Percentiles rank a stretch among this genome's conserved stretches.
These are phyloP conservation scores for Diadumene lineata DNA, from an alignment of 92 coral and sea anemone genomes.

Conservation along the genomic window DNA sequence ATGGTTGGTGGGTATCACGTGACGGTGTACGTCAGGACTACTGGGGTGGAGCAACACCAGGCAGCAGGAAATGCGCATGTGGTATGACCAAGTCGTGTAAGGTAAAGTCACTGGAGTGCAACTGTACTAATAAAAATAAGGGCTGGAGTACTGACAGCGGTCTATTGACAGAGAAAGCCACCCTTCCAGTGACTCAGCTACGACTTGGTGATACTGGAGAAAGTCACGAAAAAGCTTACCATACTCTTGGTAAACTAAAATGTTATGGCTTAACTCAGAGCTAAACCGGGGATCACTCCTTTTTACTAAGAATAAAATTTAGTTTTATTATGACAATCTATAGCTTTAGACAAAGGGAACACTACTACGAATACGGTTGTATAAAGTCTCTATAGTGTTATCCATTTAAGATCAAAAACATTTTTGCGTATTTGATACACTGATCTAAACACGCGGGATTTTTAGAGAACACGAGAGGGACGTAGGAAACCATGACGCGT, in stretches of 20 bases:
- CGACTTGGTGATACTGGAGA: conserved; percentile 57
- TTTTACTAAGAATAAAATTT: too few species aligned
- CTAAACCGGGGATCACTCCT: too few species aligned
- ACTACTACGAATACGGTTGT: too few species aligned
- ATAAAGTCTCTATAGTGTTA: too few species aligned
- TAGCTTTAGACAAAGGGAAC: too few species aligned
- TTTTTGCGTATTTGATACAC: too few species aligned
- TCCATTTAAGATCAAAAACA: too few species aligned
- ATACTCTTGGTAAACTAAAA: conserved; percentile 71
- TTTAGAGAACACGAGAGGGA: too few species aligned
- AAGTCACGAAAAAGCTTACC: conserved; percentile 46
- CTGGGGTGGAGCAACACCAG: conserved; percentile 76
- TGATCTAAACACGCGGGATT: too few species aligned
- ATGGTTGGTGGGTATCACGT: conserved; percentile 80
- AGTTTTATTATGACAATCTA: too few species aligned
- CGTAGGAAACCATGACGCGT: too few species aligned
- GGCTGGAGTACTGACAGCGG: conserved; percentile 69
- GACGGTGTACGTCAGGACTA: conserved; percentile 53
- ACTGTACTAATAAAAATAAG: conserved; percentile 36
- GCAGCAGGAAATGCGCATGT: conserved; percentile 63
- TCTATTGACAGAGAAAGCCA: conserved; percentile 55
- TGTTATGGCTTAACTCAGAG: conserved; percentile 51
- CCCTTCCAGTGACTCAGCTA: conserved; percentile 59
- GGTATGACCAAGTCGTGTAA: conserved; percentile 66
- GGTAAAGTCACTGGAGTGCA: conserved; percentile 39